Evolutionary conservation across 2,797 vertebrate genomes (phyloP).

Genomic region (Pterois miles): DNA sequence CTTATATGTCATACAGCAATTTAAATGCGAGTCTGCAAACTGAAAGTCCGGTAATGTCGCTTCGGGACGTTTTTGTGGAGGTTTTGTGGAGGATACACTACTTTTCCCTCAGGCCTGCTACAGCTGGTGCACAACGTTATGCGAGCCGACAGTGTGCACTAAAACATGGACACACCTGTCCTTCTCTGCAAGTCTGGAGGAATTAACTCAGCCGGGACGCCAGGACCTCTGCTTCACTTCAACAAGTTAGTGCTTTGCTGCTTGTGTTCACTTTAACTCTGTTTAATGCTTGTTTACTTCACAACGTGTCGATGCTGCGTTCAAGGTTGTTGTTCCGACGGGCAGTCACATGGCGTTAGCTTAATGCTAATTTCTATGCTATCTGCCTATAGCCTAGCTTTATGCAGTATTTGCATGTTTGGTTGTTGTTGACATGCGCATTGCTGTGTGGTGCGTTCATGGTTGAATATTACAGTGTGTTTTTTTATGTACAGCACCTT

Average conservation of each 20-base stretch:
- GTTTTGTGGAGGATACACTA: too few relatives aligned
- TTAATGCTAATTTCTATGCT: not conserved
- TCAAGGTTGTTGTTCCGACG: not conserved
- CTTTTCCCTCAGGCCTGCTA: too few relatives aligned
- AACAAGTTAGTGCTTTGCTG: not conserved
- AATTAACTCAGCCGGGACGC: not conserved
- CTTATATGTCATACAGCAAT: too few relatives aligned
- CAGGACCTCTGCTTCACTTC: not conserved
- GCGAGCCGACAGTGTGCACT: not conserved
- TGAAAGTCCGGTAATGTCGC: too few relatives aligned
- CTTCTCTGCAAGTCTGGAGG: not conserved
- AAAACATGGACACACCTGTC: too few relatives aligned
- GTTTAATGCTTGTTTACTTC: not conserved
- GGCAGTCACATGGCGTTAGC: not conserved
- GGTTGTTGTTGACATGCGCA: not conserved
- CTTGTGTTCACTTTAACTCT: not conserved
- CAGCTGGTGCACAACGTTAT: too few relatives aligned
- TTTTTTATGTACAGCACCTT: not conserved
- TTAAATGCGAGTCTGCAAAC: accelerated
- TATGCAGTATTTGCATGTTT: not conserved
- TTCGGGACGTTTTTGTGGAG: too few relatives aligned
- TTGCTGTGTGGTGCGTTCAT: not conserved
- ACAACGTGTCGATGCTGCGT: not conserved
- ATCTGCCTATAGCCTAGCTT: not conserved
- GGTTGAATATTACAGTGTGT: too few relatives aligned